Evolutionary conservation across 2,888 invertebrate species (phyloP).

Genomic region (Tenthredo amoena): DNA sequence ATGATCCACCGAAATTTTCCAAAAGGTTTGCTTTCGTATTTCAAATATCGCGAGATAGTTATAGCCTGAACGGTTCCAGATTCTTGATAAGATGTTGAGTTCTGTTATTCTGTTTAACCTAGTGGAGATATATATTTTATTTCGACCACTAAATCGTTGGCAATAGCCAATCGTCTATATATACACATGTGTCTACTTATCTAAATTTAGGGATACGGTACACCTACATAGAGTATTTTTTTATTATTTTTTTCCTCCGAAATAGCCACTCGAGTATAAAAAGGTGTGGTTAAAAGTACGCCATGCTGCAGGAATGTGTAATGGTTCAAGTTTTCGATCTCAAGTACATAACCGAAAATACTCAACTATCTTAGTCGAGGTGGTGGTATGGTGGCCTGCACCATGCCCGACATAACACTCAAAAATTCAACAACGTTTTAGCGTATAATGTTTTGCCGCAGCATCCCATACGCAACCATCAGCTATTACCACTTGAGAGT

Average conservation of each 20-base stretch:
- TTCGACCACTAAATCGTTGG: neutral
- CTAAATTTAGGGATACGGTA: neutral
- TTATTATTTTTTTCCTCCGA: neutral
- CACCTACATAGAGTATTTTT: neutral
- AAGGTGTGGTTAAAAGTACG: constrained; percentile 11
- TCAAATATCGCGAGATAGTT: constrained; percentile 17
- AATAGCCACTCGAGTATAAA: neutral
- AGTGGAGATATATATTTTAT: constrained; percentile 8
- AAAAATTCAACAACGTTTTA: constrained; percentile 23
- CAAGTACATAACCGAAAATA: constrained; percentile 66
- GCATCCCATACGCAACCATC: neutral
- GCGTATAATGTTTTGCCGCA: constrained; percentile 7
- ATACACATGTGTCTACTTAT: neutral
- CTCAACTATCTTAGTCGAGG: constrained; percentile 57
- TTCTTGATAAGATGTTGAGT: neutral
- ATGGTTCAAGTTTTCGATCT: constrained; percentile 30
- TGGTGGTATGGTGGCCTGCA: neutral
- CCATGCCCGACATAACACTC: constrained; percentile 5
- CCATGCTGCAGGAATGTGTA: constrained; percentile 1
- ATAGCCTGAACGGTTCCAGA: neutral
- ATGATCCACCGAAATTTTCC: neutral
- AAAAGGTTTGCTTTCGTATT: neutral
- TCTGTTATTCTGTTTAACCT: constrained; percentile 41
- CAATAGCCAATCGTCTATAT: neutral
- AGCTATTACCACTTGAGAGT: constrained; percentile 47